Evolutionary conservation across 2,888 invertebrate genomes (phyloP), one percentile per base, ranked within the genome.

Genomic region (Sphaeridia pumilis): DNA sequence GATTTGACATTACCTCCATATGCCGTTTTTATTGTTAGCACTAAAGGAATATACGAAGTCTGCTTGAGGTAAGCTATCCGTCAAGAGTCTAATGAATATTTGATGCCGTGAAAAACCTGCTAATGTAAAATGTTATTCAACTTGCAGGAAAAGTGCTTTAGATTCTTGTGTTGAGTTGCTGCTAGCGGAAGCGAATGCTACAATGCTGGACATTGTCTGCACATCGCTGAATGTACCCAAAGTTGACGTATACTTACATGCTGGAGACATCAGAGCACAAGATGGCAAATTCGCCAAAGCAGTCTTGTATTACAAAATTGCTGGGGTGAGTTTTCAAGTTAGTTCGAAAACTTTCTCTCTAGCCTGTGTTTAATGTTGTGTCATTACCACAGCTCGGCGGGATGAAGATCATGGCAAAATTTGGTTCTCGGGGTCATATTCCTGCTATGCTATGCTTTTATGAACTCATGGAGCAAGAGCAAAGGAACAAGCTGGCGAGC

Each of bases 241-340:
- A 52, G 46, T 46, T 20, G 56, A 59, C 49, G 64, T 59, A 27
- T 64, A 59, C 52, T 51, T 58, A 36, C 50, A 56, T n/a, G 61
- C 64, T 44, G 64, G 63, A 24, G 64, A 64, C 55, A 56, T 54
- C 14, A 54, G 57, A 27, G 55, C 63, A n/a, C 57, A 59, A 49
- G 64, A 63, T 53, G 63, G 62, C 36, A 60, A 60, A 43, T 64
- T 61, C 59, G 61, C 64, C 22, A 64, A 63, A 45, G 58, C 61
- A 25, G 61, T 64, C 50, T 48, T 64, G 24, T 64, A 57, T 46
- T 64, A 64, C 51, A 64, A 64, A 52, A 50, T 64, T 41, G 64
- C 63, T 41, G 63, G 63, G 51, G 63, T 63, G 49, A 51, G 47
- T 42, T 46, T 42, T 44, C 25, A 14, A n/a, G 12, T 49, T 38